Base-by-base conservation (phyloP, 2,113 vertebrate genomes). In the Mastomys natalensis region DNA sequence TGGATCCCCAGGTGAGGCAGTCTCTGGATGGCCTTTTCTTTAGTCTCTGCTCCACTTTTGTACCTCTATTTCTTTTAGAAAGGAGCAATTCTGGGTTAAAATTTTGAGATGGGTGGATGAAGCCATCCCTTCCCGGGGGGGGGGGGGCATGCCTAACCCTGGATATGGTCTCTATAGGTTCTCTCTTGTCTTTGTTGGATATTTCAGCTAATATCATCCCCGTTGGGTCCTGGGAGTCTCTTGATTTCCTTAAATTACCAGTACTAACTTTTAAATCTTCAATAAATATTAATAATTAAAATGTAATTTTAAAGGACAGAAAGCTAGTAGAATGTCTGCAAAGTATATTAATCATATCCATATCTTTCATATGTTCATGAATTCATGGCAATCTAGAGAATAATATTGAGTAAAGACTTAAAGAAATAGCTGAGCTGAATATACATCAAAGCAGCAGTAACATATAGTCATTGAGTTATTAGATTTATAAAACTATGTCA, bases 401-500 rank as follows among this genome's bases (percentile, higher is more conserved):
- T 68, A 88, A 80, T 81, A 72, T 48, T 68, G 40, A 89, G 80
- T 37, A 86, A 58, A 93, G 2, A 94, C 19, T 70, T n/a, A 77
- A 55, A 43, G 0, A 66, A 60, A 96, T 92, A 64, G 34, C 45
- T 91, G 48, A 74, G 87, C 26, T 90, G 82, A 45, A 0, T 74
- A 31, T 40, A 77, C 10, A 66, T 26, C 17, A 92, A 82, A 89
- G 5, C 66, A 60, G 5, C 45, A 80, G 3, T 87, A 72, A 91
- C 0, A 76, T 7, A 90, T 2, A 85, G 64, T 90, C 16, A n/a
- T 76, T 89, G 62, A 26, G 51, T 51, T 90, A 77, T n/a, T 5
- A 24, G 34, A 66, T 45, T 86, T 90, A 88, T 84, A 15, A 80
- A 96, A 93, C n/a, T 55, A 89, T 74, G 77, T 24, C 58, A 19